Evolutionary conservation across 1,140 invertebrate species (phyloP).

Genomic region (Lamellibrachia luymesi): DNA sequence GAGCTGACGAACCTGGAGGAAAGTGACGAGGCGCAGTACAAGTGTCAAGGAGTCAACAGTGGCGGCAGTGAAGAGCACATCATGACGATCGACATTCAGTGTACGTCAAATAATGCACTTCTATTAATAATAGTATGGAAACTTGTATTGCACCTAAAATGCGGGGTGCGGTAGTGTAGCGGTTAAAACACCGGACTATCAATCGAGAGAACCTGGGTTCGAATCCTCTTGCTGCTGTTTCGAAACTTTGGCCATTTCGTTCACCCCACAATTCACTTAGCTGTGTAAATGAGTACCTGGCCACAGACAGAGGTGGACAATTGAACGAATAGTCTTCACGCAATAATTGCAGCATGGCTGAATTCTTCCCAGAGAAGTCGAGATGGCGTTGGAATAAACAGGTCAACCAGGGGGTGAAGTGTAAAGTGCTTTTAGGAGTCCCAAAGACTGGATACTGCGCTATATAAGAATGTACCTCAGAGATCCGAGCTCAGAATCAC

Average conservation of each 20-base stretch:
- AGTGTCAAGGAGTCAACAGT: not conserved
- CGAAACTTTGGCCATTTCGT: no score
- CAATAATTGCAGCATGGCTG: no score
- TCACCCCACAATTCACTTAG: no score
- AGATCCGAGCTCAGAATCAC: not conserved
- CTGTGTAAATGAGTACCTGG: no score
- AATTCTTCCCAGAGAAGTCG: no score
- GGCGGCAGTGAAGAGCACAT: not conserved
- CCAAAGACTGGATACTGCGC: no score
- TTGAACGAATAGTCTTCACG: no score
- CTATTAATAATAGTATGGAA: not conserved
- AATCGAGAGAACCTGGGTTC: not conserved
- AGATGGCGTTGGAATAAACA: no score
- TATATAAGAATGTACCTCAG: not conserved
- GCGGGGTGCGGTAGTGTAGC: not conserved
- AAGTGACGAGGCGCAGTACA: conserved; percentile 12
- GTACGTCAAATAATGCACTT: not conserved
- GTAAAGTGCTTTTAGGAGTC: no score
- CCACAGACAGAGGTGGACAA: no score
- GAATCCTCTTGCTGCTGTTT: not conserved
- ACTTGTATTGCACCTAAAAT: not conserved
- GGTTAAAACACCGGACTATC: not conserved
- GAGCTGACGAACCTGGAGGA: not conserved
- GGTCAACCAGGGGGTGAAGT: no score
- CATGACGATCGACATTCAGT: conserved; percentile 9